phyloP scores from a whole-genome alignment of 2,797 vertebrate species.

The Mus minutoides region DNA sequence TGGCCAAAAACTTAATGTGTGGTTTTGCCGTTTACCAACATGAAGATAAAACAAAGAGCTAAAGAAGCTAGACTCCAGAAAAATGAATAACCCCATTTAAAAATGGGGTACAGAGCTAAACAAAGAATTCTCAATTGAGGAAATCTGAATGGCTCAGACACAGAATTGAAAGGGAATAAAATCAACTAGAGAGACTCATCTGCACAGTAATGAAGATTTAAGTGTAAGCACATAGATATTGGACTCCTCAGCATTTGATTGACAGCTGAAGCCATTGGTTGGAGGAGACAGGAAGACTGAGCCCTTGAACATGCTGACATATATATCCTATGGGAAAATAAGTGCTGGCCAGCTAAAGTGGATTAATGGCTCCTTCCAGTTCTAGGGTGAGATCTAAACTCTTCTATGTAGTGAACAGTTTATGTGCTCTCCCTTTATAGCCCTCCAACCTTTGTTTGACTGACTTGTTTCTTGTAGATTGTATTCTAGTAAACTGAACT shows the following conservation, averaged over 20 bases:
- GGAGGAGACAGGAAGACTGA: background rate
- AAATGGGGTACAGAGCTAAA: too few relatives aligned
- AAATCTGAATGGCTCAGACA: too few relatives aligned
- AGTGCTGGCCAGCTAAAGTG: background rate
- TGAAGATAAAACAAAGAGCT: background rate
- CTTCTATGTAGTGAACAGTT: slow-evolving; percentile 1
- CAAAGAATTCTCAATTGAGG: too few relatives aligned
- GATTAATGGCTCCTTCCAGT: background rate
- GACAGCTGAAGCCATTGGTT: background rate
- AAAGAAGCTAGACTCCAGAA: too few relatives aligned
- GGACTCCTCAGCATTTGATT: background rate
- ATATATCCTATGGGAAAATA: background rate
- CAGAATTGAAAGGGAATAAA: background rate
- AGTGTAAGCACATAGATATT: background rate
- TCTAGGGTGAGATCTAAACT: slow-evolving; percentile 7
- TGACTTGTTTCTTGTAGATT: background rate
- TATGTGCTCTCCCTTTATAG: background rate
- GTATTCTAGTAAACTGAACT: background rate
- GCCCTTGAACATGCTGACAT: background rate
- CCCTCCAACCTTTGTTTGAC: background rate
- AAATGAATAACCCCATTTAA: too few relatives aligned
- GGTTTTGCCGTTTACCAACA: background rate
- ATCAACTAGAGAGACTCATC: background rate
- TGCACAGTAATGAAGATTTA: background rate
- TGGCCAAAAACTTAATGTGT: background rate